phyloP scores from a whole-genome alignment of 2,797 vertebrate genomes.

The Peromyscus melanophrys region DNA sequence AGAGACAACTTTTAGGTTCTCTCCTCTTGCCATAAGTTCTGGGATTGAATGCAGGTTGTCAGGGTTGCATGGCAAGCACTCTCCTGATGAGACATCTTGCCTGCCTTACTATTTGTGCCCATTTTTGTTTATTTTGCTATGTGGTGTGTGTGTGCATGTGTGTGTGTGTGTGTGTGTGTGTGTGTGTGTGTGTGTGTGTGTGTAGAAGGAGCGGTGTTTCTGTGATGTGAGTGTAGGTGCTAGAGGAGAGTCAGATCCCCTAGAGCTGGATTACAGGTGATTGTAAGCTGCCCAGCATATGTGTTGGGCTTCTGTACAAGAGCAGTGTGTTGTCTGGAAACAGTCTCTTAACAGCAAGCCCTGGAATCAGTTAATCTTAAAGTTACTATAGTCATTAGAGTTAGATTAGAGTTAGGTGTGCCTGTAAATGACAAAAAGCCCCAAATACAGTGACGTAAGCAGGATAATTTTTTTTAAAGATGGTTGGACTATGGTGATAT shows the following conservation, averaged over 20 bases:
- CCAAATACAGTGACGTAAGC: neutral
- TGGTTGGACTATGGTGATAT: too few species aligned
- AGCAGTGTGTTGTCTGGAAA: neutral
- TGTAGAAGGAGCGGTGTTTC: neutral
- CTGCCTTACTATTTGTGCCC: neutral
- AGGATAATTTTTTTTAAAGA: neutral
- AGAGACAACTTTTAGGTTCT: neutral
- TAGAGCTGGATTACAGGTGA: neutral
- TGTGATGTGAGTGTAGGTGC: neutral
- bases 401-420: too few species aligned
- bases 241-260: neutral
- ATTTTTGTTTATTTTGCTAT: conserved; percentile 6
- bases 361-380: neutral
- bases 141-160: neutral
- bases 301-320: neutral
- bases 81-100: neutral
- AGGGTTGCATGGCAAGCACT: neutral
- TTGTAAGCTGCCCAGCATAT: too few species aligned
- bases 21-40: neutral
- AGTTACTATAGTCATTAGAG: neutral
- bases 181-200: too few species aligned
- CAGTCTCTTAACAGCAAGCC: neutral
- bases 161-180: neutral
- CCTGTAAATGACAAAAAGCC: neutral
- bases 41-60: neutral